Conservation (phyloP, 1,140 invertebrate species). For the Tenebrio molitor region DNA sequence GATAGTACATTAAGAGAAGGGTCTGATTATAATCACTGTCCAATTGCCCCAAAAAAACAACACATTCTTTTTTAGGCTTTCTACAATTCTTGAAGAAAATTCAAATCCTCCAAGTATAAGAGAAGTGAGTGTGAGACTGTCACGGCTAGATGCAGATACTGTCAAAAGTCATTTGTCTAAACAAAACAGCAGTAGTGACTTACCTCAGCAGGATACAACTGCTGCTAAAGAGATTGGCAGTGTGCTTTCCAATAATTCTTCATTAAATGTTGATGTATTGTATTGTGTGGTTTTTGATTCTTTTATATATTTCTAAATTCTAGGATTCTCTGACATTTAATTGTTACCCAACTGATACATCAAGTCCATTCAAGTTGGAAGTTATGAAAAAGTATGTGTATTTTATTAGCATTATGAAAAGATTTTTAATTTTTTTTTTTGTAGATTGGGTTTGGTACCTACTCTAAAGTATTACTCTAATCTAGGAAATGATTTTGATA, state of each 20-base stretch:
- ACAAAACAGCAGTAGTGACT: too few species aligned
- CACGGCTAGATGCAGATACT: not conserved
- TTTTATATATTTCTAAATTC: too few species aligned
- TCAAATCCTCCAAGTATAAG: not conserved
- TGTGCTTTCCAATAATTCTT: not conserved
- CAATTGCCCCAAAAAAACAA: too few species aligned
- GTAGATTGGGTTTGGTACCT: not conserved
- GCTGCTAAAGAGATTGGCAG: too few species aligned
- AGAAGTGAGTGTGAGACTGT: not conserved
- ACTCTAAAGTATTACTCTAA: not conserved
- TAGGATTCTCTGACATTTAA: too few species aligned
- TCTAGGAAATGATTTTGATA: too few species aligned
- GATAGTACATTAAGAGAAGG: too few species aligned
- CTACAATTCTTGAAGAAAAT: not conserved
- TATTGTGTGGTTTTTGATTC: too few species aligned
- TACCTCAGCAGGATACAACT: too few species aligned
- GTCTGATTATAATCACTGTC: too few species aligned
- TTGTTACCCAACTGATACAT: too few species aligned
- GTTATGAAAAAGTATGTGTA: not conserved
- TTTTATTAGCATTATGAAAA: not conserved
- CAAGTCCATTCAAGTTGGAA: too few species aligned
- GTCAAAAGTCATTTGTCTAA: not conserved
- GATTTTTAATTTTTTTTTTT: not conserved
- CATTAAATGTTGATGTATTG: not conserved
- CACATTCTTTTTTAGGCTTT: not conserved